Evolutionary conservation across 2,797 vertebrate species (phyloP).

Genomic region (Austrolebias charrua): DNA sequence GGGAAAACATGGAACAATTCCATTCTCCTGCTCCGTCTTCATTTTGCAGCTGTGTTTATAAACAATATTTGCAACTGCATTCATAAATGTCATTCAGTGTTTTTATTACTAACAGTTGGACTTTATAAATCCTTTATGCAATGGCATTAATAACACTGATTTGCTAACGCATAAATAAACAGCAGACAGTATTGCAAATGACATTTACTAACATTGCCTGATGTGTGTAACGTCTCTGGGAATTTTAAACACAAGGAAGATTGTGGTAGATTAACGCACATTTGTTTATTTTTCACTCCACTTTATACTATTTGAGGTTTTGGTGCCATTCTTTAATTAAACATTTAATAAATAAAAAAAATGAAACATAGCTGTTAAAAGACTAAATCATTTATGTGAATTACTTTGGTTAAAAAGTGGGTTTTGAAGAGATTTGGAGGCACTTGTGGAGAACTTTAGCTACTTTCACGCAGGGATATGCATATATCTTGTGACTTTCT

Average conservation of each 20-base stretch:
- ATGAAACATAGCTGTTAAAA: no score
- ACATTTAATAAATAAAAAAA: no score
- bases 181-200: background rate
- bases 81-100: background rate
- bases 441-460: no score
- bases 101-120: constrained; percentile 1
- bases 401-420: background rate
- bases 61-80: constrained; percentile 4
- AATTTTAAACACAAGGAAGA: background rate
- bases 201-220: background rate
- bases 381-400: no score
- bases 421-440: background rate
- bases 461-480: no score
- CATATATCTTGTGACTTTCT: no score
- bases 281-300: no score
- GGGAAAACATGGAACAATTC: constrained; percentile 3
- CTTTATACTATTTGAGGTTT: no score
- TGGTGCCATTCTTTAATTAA: no score
- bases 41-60: constrained; percentile 6
- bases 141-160: background rate
- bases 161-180: constrained; percentile 1
- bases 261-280: no score
- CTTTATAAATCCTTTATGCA: constrained; percentile 6
- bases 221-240: background rate
- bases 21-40: background rate